phyloP scores from a whole-genome alignment of 2,888 invertebrate genomes.

The Drosophila flavopinicola region DNA sequence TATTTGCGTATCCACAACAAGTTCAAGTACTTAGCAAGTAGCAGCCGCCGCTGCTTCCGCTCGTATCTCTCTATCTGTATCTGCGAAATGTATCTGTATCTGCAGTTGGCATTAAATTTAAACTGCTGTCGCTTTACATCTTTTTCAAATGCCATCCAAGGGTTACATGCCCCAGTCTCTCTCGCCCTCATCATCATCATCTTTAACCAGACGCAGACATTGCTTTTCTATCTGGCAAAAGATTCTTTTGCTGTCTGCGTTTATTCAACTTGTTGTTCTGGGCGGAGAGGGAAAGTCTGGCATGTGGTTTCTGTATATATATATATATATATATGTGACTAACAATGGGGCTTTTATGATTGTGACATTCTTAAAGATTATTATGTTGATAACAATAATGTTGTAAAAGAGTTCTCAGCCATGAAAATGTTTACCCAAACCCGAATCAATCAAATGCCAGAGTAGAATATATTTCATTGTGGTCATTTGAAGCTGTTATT shows the following conservation, averaged over 20 bases:
- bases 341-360: constrained; percentile 37
- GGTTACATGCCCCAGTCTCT: constrained; percentile 7
- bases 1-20: constrained; percentile 43
- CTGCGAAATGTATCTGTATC: constrained; percentile 32
- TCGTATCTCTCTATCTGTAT: constrained; percentile 12
- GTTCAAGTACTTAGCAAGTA: constrained; percentile 43
- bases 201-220: constrained; percentile 26
- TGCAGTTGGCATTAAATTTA: constrained; percentile 58
- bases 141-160: constrained; percentile 43
- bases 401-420: neutral
- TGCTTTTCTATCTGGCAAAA: constrained; percentile 25
- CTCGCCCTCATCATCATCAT: neutral
- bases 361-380: constrained; percentile 32
- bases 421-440: neutral
- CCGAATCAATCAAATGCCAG: constrained; percentile 8
- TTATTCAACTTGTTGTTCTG: constrained; percentile 16
- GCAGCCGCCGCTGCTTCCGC: constrained; percentile 24
- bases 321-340: neutral
- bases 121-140: constrained; percentile 55
- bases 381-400: constrained; percentile 27
- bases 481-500: neutral
- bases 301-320: constrained; percentile 20
- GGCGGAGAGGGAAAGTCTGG: constrained; percentile 8
- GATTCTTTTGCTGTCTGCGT: constrained; percentile 29
- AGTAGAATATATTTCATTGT: neutral